Evolutionary conservation across 2,888 invertebrate genomes (phyloP).

Genomic region (Bellardia bayeri): DNA sequence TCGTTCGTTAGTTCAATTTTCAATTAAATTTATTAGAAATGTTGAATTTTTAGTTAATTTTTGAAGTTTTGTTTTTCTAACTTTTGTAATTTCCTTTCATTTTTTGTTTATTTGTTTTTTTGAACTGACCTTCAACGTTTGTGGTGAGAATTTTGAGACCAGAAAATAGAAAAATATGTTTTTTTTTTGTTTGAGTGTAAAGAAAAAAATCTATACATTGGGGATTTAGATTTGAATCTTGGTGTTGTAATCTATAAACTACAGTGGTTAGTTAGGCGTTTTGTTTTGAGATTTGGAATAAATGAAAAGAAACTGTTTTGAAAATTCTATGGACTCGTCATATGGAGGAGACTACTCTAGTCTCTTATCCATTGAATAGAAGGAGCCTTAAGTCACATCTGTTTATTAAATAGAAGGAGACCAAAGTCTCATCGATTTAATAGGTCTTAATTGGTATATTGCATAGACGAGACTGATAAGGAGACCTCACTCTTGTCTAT

Average conservation of each 20-base stretch:
- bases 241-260: background rate
- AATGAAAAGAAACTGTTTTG: too few species aligned
- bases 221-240: constrained; percentile 14
- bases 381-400: too few species aligned
- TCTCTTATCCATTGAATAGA: too few species aligned
- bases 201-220: background rate
- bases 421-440: too few species aligned
- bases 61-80: background rate
- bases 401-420: too few species aligned
- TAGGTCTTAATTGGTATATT: too few species aligned
- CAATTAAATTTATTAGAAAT: constrained; percentile 45
- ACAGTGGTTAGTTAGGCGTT: background rate
- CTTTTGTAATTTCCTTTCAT: constrained; percentile 60
- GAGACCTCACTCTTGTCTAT: too few species aligned
- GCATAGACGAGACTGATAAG: too few species aligned
- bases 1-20: background rate
- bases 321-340: too few species aligned
- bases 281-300: too few species aligned
- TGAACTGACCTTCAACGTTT: constrained; percentile 59
- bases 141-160: constrained; percentile 20
- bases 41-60: constrained; percentile 5
- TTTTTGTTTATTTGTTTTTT: constrained; percentile 7
- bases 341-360: too few species aligned
- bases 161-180: constrained; percentile 2
- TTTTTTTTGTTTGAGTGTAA: background rate